Base-by-base conservation (phyloP, 1,140 invertebrate species). In the Cydia pomonella region DNA sequence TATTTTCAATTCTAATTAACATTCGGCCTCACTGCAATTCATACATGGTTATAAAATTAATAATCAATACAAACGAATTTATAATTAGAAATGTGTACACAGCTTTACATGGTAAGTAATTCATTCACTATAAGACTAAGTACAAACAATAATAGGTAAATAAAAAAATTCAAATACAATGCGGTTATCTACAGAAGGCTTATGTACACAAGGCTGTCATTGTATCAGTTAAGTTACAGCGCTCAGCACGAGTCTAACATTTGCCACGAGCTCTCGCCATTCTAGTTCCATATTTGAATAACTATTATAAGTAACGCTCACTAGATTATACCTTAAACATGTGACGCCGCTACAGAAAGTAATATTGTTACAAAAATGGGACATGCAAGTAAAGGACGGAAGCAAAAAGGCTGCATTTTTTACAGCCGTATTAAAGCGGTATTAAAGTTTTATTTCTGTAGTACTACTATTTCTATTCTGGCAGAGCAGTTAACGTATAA, bases 101-200 rank as follows among this genome's bases (percentile, higher is more conserved):
- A 21, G 27, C 3, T 33, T 38, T 29, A 38, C 41, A 69, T 69
- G 64, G n/a, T 69, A 69, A 69, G 29, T n/a, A 69, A 69, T 59
- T 59, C 3, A 23, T 59, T 59, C 3, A 23, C 23, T 41, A 69
- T 69, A 69, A 66, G 18, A 69, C 64, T 69, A 69, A 69, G 64
- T 69, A 69, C 64, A 69, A 69, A 64, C 21, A 69, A 69, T 69
- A 69, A 21, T 59, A 59, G 23, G 53, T 23, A 6, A 21, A 59
- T 23, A 6, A 21, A 59, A 53, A 66, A n/a, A 1, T n/a, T 29
- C 18, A 29, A 66, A 18, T 33, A 69, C 64, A 38, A 41, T 33
- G 64, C 29, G 27, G 29, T 69, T 64, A 69, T 69, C 64, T 69
- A 69, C n/a, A 69, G 18, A 18, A 66, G 25, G 64, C 27, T n/a